Base-by-base conservation (phyloP, 53 echinoderm and acorn worm genomes). In the Stichopus horrens region DNA sequence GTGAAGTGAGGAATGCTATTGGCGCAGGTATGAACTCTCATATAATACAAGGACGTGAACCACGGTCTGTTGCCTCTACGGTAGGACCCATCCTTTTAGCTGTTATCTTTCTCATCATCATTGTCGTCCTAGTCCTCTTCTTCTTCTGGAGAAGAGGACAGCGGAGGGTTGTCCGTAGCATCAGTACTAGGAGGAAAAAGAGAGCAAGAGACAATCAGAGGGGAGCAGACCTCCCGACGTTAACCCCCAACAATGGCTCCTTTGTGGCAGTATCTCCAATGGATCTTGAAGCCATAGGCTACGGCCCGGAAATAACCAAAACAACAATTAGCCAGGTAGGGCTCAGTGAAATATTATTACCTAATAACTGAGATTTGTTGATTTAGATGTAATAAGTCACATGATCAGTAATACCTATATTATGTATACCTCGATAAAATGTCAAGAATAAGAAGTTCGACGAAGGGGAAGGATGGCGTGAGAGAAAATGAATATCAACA, bases 271-370 rank as follows among this genome's bases (percentile, higher is more conserved):
- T 87, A 6, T 93, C 93, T 6, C 89, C 87, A 0, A 87, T 93
- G 60, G 93, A 93, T 51, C 88, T 93, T 18, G 91, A 93, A 82
- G 91, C 91, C 7, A 91, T 86, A 51, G 93, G 93, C 18, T 93
- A 93, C 77, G 93, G 93, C 6, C 93, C 93, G 19, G 93, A 93
- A 55, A 10, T 67, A 22, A 65, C 60, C 23, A 58, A 7, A 19
- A 85, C 21, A 18, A 68, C 16, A 18, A 22, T 66, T 52, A 85
- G 53, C 52, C 52, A 63, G 66, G 85, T 85, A 85, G 7, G 65
- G 9, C 19, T 54, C 37, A 37, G 37, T 37, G 37, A 37, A 37
- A 37, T 37, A 37, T 37, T 37, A 37, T 37, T 37, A 0, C 37
- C 37, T 2, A 37, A 37, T 37, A 37, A 37, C 37, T 37, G 1